Percentiles rank a stretch among this genome's conserved stretches.
Conservation (phyloP, 2,888 invertebrate genomes). For the Mythimna loreyi region DNA sequence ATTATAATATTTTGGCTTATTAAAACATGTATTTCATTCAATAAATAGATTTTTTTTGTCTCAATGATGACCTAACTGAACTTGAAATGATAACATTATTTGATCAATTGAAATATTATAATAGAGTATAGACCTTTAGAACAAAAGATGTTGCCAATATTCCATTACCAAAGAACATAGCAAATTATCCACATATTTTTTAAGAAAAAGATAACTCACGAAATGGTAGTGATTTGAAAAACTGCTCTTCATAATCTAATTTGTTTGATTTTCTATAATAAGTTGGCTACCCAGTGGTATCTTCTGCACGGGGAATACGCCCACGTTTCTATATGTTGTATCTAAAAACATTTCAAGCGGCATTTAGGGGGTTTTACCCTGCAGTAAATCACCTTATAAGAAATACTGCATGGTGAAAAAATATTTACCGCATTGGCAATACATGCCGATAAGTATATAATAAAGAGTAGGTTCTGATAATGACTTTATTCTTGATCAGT, state of each 20-base stretch:
- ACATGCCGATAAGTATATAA: conserved; percentile 33
- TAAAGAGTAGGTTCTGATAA: conserved; percentile 7
- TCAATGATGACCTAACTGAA: background rate
- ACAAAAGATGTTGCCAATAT: conserved; percentile 37
- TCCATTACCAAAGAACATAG: background rate
- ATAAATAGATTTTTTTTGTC: background rate
- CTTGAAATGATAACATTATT: background rate
- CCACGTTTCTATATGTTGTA: conserved; percentile 4
- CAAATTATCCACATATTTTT: background rate
- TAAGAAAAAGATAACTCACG: background rate
- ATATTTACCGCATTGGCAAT: conserved; percentile 58
- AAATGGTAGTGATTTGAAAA: background rate
- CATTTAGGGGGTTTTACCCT: background rate
- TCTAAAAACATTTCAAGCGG: no score
- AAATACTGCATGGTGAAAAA: conserved; percentile 5
- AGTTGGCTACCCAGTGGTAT: background rate
- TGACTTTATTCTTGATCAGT: conserved; percentile 61
- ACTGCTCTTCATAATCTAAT: background rate
- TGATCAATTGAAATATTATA: no score
- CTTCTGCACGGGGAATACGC: conserved; percentile 6
- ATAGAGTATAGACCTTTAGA: conserved; percentile 3
- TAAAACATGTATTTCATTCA: conserved; percentile 13
- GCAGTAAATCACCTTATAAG: background rate
- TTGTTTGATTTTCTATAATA: background rate
- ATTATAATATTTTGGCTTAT: conserved; percentile 46